Conservation (phyloP, 1,140 invertebrate genomes). For the Helicoverpa armigera region DNA sequence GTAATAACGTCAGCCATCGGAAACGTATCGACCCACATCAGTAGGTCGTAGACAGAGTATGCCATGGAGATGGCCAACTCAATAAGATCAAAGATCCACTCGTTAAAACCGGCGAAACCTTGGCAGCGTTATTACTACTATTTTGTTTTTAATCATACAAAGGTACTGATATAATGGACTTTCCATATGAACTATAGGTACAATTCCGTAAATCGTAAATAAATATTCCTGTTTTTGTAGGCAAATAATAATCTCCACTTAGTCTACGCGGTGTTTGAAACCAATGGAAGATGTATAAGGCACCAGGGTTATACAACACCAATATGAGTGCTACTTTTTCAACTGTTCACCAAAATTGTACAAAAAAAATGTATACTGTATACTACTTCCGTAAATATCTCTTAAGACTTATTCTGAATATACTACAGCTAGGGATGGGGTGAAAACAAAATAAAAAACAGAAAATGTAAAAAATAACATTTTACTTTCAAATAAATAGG, state of each 20-base stretch:
- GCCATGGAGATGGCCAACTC: no score
- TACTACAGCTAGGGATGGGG: constrained; percentile 12
- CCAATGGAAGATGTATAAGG: constrained; percentile 65
- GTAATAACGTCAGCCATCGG: no score
- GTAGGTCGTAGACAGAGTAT: no score
- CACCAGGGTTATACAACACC: constrained; percentile 57
- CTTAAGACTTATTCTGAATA: neutral
- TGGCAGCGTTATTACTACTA: neutral
- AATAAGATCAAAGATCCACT: no score
- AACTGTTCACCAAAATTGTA: constrained; percentile 19
- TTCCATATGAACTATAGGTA: neutral
- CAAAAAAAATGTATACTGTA: neutral
- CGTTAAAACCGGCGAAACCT: no score
- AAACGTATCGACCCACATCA: no score
- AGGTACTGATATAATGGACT: constrained; percentile 33
- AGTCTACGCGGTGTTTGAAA: constrained; percentile 42
- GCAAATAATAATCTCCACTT: constrained; percentile 42
- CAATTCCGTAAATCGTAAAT: constrained; percentile 11
- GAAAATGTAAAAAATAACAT: constrained; percentile 64
- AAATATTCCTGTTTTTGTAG: constrained; percentile 24
- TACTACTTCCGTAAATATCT: neutral
- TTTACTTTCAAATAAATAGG: constrained; percentile 75
- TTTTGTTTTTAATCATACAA: neutral
- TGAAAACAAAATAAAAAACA: constrained; percentile 65
- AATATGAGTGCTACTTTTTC: constrained; percentile 12